These are phyloP conservation scores for Hipparchia semele DNA, from an alignment of 2,888 invertebrate species.

Conservation along the genomic window DNA sequence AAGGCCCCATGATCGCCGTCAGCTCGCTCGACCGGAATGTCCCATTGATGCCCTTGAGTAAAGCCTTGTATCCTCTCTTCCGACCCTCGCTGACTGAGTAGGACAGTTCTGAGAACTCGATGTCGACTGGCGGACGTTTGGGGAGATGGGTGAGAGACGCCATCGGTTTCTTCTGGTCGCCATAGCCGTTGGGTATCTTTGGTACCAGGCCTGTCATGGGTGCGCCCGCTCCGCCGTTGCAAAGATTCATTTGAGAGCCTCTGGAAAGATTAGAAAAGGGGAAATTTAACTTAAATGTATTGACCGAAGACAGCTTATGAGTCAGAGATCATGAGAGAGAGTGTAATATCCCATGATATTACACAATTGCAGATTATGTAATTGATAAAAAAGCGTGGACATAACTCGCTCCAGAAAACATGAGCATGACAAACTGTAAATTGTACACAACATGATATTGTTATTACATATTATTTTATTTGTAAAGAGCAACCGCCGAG, in stretches of 20 bases:
- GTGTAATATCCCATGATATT: too few relatives aligned
- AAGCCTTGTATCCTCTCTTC: constrained; percentile 91
- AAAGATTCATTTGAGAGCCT: constrained; percentile 88
- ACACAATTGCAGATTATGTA: too few relatives aligned
- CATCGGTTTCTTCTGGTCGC: constrained; percentile 88
- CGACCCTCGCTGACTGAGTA: constrained; percentile 95
- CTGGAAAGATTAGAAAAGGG: constrained; percentile 69
- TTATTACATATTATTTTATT: too few relatives aligned
- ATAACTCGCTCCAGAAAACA: too few relatives aligned
- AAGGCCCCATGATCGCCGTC: constrained; percentile 98
- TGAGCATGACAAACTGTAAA: too few relatives aligned
- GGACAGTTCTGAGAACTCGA: constrained; percentile 93
- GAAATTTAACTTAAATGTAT: background rate
- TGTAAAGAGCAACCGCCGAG: too few relatives aligned
- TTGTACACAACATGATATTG: too few relatives aligned
- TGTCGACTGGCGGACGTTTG: constrained; percentile 94
- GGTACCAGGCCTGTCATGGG: constrained; percentile 82
- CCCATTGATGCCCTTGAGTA: constrained; percentile 94
- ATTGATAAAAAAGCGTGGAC: too few relatives aligned
- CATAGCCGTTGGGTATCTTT: constrained; percentile 88
- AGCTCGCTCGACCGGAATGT: constrained; percentile 95
- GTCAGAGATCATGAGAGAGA: too few relatives aligned
- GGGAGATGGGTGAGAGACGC: constrained; percentile 91
- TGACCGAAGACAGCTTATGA: background rate
- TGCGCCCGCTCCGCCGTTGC: constrained; percentile 85